Base-by-base conservation (phyloP, 2,113 vertebrate genomes). In the Geococcyx californianus region DNA sequence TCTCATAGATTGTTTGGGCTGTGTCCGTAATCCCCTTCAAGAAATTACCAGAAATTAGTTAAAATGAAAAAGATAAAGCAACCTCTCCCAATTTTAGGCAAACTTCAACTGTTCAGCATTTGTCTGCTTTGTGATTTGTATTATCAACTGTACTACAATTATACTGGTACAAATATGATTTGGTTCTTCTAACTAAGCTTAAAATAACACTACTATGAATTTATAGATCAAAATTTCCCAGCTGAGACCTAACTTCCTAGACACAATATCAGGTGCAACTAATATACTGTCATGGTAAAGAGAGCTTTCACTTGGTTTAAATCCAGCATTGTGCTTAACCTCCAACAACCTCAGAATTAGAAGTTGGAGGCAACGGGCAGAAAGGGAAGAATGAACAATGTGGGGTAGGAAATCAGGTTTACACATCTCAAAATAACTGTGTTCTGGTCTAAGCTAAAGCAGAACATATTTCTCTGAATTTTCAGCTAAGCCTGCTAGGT, bases 1-100 rank as follows among this genome's bases (percentile, higher is more conserved):
- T 99, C 97, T 99, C 99, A 16, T 99, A 99, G 96, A 99, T 99
- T 51, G 99, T 99, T 88, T 99, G 98, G 6, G 99, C 99, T 1
- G 99, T 99, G 97, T 99, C 99, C 2, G 99, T 98, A 75, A 99
- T 98, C 10, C 99, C 99, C 99, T 99, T 97, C 3, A 8, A 47
- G 51, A 62, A 69, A 92, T 70, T 49, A 80, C 93, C 21, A 66
- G 45, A 51, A 58, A 87, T 64, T 49, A 47, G 16, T 89, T 44
- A 83, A 6, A 28, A 3, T 29, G 44, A 68, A 87, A 58, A 55
- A 79, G 21, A 68, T 69, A 63, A 91, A 26, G 13, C 29, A 87
- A 34, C 6, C 7, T 55, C 68, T 56, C 60, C 45, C 47, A 51
- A 47, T 60, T 89, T 59, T 58, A 84, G 55, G 11, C 9, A 24